Evolutionary conservation across 1,140 invertebrate species (phyloP), one percentile per base, ranked within the genome.

Genomic region (Hyphantria cunea): DNA sequence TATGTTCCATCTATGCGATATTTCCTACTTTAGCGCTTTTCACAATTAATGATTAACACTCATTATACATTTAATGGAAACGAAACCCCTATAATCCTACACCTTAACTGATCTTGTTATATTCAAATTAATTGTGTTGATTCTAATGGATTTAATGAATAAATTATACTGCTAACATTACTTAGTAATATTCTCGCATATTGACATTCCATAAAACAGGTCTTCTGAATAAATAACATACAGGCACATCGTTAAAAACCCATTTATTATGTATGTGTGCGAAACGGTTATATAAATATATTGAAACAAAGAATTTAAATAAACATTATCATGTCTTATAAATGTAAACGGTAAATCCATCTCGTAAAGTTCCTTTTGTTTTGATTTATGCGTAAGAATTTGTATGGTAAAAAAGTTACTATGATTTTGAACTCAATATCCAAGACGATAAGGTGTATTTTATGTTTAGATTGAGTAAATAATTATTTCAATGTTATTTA

Each of bases 221-320:
- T 58, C n/a, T 39, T 14, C 45, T 56, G 34, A 58, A 58, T 58
- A 17, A 48, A n/a, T 58, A 33, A 58, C 37, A 42, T 50, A 14
- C 5, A 25, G 41, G 17, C 17, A 48, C 34, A 49, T 11, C 44
- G 48, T 55, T 66, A 61, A 61, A 66, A 67, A 67, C 45, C 39
- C 11, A 53, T 56, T 61, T 15, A 56, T 42, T 50, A 52, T 56
- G 33, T 48, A 56, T 39, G 52, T 52, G 52, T 56, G 58, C 65
- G 56, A 59, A 62, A 58, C 39, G 45, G 31, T 49, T 45, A 56
- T 51, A 61, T 66, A 53, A 61, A 61, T 58, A 25, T 25, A 25
- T 25, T 25, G 17, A 25, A 25, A 25, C 17, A 25, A 1, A 5
- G 17, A 25, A 25, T 25, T 25, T 25, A 25, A 25, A 25, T 25